Percentiles rank a stretch among this genome's conserved stretches.
Evolutionary conservation across 2,797 vertebrate species (phyloP).

Genomic region (Vespertilio murinus): DNA sequence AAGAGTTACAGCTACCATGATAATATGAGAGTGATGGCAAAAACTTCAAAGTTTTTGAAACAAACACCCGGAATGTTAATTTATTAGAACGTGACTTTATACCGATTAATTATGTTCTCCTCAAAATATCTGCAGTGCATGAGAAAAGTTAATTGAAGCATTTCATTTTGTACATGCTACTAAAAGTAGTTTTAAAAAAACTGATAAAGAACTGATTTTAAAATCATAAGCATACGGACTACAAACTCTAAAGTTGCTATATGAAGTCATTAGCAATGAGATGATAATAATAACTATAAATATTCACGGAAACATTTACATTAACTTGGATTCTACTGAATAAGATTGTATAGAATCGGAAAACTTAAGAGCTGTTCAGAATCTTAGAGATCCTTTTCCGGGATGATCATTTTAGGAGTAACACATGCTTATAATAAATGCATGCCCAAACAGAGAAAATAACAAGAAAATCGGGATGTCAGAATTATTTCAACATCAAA

Average conservation of each 20-base stretch:
- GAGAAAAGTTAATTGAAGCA: conserved; percentile 75
- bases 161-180: conserved; percentile 68
- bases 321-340: neutral
- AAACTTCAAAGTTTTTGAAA: conserved; percentile 76
- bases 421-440: conserved; percentile 13
- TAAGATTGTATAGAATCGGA: neutral
- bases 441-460: neutral
- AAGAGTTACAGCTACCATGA: conserved; percentile 59
- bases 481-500: conserved; percentile 39
- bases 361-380: neutral
- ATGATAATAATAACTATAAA: neutral
- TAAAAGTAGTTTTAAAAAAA: conserved; percentile 66
- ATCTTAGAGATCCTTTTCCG: neutral
- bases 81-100: conserved; percentile 77
- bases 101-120: conserved; percentile 76
- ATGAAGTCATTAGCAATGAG: conserved; percentile 21
- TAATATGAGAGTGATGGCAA: conserved; percentile 71
- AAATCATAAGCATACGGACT: conserved; percentile 46
- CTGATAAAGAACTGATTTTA: conserved; percentile 61
- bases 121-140: conserved; percentile 69
- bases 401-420: neutral
- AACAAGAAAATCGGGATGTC: conserved; percentile 18
- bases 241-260: conserved; percentile 47
- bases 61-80: conserved; percentile 73
- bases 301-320: neutral